Evolutionary conservation across 2,888 invertebrate genomes (phyloP).

Genomic region (Reticulitermes lucifugus): DNA sequence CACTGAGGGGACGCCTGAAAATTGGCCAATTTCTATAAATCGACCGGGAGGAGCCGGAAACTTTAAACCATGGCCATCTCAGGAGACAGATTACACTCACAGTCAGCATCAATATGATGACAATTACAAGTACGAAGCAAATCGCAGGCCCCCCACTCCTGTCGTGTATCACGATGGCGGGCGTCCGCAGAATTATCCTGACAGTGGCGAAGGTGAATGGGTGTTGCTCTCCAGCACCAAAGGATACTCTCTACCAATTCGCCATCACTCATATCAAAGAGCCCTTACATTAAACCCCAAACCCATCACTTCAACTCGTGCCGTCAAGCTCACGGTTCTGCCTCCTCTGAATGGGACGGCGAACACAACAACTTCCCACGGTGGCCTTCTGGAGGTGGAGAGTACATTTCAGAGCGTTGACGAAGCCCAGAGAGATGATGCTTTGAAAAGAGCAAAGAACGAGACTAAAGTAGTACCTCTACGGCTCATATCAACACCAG

Average conservation of each 20-base stretch:
- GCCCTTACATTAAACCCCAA: slow-evolving; percentile 61
- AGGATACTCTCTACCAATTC: slow-evolving; percentile 73
- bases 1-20: slow-evolving; percentile 65
- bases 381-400: slow-evolving; percentile 77
- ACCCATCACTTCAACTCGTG: slow-evolving; percentile 65
- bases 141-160: slow-evolving; percentile 15
- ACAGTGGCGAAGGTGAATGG: slow-evolving; percentile 81
- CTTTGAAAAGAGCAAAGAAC: slow-evolving; percentile 54
- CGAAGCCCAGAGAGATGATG: slow-evolving; percentile 5
- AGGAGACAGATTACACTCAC: neutral
- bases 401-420: slow-evolving; percentile 31
- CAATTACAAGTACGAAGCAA: neutral
- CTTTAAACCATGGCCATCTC: slow-evolving; percentile 26
- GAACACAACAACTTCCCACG: slow-evolving; percentile 73
- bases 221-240: slow-evolving; percentile 81
- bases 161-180: slow-evolving; percentile 27
- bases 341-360: slow-evolving; percentile 73
- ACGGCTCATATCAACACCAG: neutral
- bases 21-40: slow-evolving; percentile 65
- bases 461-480: slow-evolving; percentile 51
- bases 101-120: neutral
- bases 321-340: slow-evolving; percentile 77
- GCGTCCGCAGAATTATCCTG: slow-evolving; percentile 71
- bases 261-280: slow-evolving; percentile 59
- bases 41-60: slow-evolving; percentile 56